phyloP scores from a whole-genome alignment of 2,113 vertebrate species.

The Engystomops pustulosus region DNA sequence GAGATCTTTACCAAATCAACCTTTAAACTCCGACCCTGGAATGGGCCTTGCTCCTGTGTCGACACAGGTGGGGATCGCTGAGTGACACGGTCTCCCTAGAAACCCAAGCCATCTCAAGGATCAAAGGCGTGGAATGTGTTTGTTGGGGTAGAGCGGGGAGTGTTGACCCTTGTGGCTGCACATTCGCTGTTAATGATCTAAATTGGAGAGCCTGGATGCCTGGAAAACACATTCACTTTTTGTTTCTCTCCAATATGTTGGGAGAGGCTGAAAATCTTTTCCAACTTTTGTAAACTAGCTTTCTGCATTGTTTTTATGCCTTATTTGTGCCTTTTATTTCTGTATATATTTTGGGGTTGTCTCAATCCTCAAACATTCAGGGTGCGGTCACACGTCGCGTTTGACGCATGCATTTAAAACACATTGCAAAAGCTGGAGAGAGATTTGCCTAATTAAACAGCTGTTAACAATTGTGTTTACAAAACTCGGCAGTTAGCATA shows the following conservation, averaged over 20 bases:
- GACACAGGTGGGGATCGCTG: conserved; percentile 48
- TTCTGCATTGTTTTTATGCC: neutral
- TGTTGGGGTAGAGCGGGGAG: conserved; percentile 40
- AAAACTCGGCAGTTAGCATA: no score
- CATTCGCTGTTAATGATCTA: conserved; percentile 42
- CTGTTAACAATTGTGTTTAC: no score
- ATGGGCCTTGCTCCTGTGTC: conserved; percentile 18
- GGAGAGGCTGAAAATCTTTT: neutral
- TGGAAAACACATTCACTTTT: neutral
- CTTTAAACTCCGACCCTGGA: conserved; percentile 48
- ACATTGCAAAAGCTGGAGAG: no score
- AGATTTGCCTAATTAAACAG: no score
- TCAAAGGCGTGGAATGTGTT: conserved; percentile 50
- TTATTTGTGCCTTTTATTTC: neutral
- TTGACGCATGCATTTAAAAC: no score
- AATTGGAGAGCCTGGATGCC: neutral
- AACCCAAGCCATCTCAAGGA: conserved; percentile 30
- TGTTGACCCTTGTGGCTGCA: conserved; percentile 42
- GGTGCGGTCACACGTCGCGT: no score
- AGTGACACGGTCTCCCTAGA: conserved; percentile 43
- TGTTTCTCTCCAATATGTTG: neutral
- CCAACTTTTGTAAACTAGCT: neutral
- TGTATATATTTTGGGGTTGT: no score
- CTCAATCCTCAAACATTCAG: no score
- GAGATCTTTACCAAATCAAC: conserved; percentile 26